These are phyloP conservation scores for Brachyhypopomus gauderio DNA, from an alignment of 2,113 vertebrate genomes.

Conservation along the genomic window DNA sequence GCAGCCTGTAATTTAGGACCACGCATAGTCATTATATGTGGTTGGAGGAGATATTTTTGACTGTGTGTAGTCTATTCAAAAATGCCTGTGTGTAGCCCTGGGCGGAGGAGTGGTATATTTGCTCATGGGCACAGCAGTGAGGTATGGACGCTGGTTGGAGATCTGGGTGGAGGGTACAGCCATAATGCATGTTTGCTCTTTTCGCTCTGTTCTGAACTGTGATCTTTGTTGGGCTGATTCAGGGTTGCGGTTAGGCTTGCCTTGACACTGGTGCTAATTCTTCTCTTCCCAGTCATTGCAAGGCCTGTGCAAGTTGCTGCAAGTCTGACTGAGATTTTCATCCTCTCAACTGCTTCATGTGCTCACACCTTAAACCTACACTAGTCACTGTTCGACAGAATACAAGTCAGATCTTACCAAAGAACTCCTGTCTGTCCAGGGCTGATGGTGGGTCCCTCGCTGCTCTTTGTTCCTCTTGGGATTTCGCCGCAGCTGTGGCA, in stretches of 20 bases:
- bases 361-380: conserved; percentile 51
- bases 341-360: conserved; percentile 61
- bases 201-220: conserved; percentile 29
- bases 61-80: conserved; percentile 48
- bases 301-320: conserved; percentile 64
- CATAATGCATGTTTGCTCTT: conserved; percentile 48
- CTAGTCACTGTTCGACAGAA: conserved; percentile 17
- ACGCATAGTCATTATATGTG: conserved; percentile 53
- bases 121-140: conserved; percentile 42
- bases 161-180: conserved; percentile 43
- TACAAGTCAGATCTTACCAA: conserved; percentile 75
- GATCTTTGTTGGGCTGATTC: conserved; percentile 55
- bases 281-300: conserved; percentile 48
- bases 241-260: conserved; percentile 45
- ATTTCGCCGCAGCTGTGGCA: conserved; percentile 60
- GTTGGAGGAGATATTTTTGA: conserved; percentile 52
- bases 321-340: conserved; percentile 62
- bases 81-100: conserved; percentile 47
- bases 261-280: conserved; percentile 37
- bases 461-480: conserved; percentile 64
- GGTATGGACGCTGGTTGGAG: conserved; percentile 47
- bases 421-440: conserved; percentile 82
- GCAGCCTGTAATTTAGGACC: conserved; percentile 52
- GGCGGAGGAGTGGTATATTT: conserved; percentile 49
- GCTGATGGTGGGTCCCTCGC: conserved; percentile 54